Evolutionary conservation across 2,888 invertebrate species (phyloP).

Genomic region (Macaria notata): DNA sequence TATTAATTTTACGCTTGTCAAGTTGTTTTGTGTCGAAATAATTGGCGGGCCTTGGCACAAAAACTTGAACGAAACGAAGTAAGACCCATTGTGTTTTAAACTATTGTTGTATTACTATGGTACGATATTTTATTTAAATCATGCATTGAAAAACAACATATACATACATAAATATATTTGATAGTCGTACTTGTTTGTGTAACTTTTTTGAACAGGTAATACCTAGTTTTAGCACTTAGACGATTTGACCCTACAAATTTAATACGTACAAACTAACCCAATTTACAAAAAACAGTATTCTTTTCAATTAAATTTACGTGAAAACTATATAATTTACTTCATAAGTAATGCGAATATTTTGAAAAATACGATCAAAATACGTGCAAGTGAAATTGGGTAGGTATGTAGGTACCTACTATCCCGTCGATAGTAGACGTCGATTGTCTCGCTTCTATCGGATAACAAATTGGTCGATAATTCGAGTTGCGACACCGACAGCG

Average conservation of each 20-base stretch:
- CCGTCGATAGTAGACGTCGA: constrained; percentile 29
- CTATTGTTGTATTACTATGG: constrained; percentile 3
- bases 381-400: too few species aligned
- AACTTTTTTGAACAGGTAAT: not conserved
- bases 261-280: too few species aligned
- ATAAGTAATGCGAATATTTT: too few species aligned
- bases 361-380: too few species aligned
- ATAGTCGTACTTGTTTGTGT: not conserved
- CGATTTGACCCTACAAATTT: too few species aligned
- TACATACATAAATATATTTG: not conserved
- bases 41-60: constrained; percentile 28
- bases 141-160: not conserved
- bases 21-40: constrained; percentile 32
- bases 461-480: constrained; percentile 58
- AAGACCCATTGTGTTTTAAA: constrained; percentile 7
- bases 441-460: constrained; percentile 49
- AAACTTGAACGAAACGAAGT: constrained; percentile 8
- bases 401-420: too few species aligned
- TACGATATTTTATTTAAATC: constrained; percentile 6
- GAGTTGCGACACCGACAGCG: constrained; percentile 41
- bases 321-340: not conserved
- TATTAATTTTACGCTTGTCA: constrained; percentile 51
- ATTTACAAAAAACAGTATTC: not conserved
- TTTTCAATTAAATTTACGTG: not conserved
- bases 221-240: not conserved